phyloP scores from a whole-genome alignment of 2,113 vertebrate species.

The Mugil cephalus region DNA sequence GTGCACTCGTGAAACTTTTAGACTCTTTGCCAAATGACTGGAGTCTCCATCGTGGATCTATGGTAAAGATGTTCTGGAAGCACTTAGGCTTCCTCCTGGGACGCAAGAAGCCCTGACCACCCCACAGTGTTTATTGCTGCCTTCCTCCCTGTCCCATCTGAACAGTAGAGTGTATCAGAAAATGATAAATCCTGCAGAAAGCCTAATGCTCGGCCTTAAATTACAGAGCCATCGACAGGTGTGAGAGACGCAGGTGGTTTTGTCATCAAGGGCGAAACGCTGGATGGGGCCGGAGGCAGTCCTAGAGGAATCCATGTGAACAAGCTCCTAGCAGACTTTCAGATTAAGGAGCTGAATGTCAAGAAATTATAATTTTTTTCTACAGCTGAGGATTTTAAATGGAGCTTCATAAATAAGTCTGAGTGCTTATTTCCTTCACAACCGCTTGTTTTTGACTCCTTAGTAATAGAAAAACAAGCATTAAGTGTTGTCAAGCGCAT shows the following conservation, averaged over 20 bases:
- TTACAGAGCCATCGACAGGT: slow-evolving; percentile 66
- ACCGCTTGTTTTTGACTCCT: not conserved
- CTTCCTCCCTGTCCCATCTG: slow-evolving; percentile 47
- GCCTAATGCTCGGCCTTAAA: slow-evolving; percentile 48
- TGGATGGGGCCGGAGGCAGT: slow-evolving; percentile 9
- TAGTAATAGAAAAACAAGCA: not conserved
- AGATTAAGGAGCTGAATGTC: not conserved
- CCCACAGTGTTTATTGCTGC: slow-evolving; percentile 53
- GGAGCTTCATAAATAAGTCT: not conserved
- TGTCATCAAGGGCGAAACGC: slow-evolving; percentile 55
- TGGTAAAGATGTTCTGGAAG: slow-evolving; percentile 66
- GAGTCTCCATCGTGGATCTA: slow-evolving; percentile 66
- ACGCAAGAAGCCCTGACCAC: slow-evolving; percentile 50
- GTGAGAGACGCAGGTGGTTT: slow-evolving; percentile 71
- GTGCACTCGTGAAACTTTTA: slow-evolving; percentile 40
- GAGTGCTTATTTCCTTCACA: not conserved
- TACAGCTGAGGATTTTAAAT: not conserved
- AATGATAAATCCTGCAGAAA: slow-evolving; percentile 44
- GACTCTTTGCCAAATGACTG: slow-evolving; percentile 54
- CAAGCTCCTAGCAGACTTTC: slow-evolving; percentile 9
- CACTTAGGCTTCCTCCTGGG: slow-evolving; percentile 41
- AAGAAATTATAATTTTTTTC: not conserved
- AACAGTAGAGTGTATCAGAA: slow-evolving; percentile 46
- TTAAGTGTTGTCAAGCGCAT: not conserved
- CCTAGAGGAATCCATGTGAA: slow-evolving; percentile 6